These are phyloP conservation scores for Lateolabrax maculatus DNA, from an alignment of 2,797 vertebrate species.

Conservation along the genomic window DNA sequence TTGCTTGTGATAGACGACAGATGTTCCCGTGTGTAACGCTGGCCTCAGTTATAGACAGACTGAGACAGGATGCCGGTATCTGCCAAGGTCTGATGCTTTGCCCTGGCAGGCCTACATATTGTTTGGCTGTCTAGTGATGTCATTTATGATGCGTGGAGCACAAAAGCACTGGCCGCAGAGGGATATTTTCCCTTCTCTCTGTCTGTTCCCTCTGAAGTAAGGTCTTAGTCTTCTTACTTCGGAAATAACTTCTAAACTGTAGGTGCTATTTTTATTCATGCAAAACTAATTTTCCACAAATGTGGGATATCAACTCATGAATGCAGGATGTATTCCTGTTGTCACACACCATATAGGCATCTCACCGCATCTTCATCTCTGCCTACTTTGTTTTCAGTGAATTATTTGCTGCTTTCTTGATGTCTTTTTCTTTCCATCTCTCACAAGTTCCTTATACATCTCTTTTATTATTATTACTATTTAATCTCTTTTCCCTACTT, in stretches of 20 bases:
- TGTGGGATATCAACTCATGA: slow-evolving; percentile 16
- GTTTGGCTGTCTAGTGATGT: slow-evolving; percentile 7
- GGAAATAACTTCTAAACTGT: neutral
- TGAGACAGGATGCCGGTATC: neutral
- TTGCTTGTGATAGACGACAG: neutral
- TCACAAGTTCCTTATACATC: neutral
- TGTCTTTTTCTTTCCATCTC: neutral
- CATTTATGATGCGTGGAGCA: slow-evolving; percentile 14
- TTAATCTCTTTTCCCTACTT: neutral
- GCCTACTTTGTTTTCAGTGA: neutral
- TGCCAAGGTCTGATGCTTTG: slow-evolving; percentile 6
- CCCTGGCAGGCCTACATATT: neutral
- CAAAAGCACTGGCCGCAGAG: neutral
- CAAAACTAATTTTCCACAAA: slow-evolving; percentile 3
- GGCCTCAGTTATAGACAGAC: neutral
- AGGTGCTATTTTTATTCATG: slow-evolving; percentile 24
- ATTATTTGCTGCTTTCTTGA: neutral
- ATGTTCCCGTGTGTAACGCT: slow-evolving; percentile 2
- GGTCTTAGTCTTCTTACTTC: slow-evolving; percentile 7
- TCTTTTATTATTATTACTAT: too few relatives aligned
- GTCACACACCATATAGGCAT: neutral
- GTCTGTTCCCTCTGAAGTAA: slow-evolving; percentile 13
- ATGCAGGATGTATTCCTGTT: slow-evolving; percentile 6
- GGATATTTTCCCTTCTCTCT: slow-evolving; percentile 4
- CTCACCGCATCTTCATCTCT: slow-evolving; percentile 5